A percentile compares a stretch with the other conserved stretches of the same genome.
These are phyloP conservation scores for Platycercus adscitus DNA, from an alignment of 2,113 vertebrate species.

Conservation along the genomic window DNA sequence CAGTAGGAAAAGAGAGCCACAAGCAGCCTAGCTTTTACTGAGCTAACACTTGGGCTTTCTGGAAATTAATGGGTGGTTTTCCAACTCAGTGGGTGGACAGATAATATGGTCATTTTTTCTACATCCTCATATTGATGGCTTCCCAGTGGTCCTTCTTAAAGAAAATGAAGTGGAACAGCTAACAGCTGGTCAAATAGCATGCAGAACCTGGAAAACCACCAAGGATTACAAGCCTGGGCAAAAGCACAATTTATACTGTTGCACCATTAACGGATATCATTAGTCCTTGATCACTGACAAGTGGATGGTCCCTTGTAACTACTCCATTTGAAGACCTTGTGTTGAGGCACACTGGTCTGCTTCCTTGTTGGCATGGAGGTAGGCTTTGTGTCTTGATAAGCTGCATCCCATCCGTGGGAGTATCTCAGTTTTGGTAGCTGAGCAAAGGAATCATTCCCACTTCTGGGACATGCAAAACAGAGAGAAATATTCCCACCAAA, in stretches of 20 bases:
- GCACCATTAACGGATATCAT: accelerated
- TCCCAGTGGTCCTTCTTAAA: background rate
- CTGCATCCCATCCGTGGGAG: background rate
- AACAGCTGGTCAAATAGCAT: background rate
- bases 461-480: background rate
- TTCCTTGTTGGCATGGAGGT: background rate
- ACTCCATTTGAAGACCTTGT: background rate
- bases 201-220: background rate
- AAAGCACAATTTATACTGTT: background rate
- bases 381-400: background rate
- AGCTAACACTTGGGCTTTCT: background rate
- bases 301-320: background rate
- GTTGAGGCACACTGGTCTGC: accelerated
- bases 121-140: background rate
- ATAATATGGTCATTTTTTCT: background rate
- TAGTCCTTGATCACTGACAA: background rate
- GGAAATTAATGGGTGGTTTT: background rate
- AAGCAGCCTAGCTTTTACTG: background rate
- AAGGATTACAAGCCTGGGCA: background rate
- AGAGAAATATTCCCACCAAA: background rate
- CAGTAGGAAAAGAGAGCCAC: background rate
- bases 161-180: background rate
- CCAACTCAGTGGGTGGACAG: background rate
- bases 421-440: background rate
- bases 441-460: background rate